Conservation (phyloP, 92 coral and sea anemone species). For the Heteractis magnifica region DNA sequence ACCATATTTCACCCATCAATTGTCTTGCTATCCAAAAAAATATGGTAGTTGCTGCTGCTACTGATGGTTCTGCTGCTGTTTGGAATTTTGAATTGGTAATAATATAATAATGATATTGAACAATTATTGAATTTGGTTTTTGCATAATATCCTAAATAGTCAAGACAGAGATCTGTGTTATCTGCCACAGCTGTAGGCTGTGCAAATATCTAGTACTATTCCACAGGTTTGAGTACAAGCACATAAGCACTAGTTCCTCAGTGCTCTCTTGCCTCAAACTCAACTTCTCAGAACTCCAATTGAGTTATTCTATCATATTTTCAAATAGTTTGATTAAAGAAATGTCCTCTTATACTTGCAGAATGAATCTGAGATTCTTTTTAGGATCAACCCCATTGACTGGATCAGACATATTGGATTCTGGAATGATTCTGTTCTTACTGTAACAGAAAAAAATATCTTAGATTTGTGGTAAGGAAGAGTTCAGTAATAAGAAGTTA, state of each 20-base stretch:
- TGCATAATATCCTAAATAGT: too few relatives aligned
- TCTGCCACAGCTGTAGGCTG: too few relatives aligned
- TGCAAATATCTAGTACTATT: too few relatives aligned
- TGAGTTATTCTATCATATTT: too few relatives aligned
- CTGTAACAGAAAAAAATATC: conserved; percentile 41
- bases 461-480: conserved; percentile 57
- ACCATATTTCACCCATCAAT: conserved; percentile 56
- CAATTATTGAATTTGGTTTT: too few relatives aligned
- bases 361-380: background rate
- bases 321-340: background rate
- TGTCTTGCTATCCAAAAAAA: conserved; percentile 65
- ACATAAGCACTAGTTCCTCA: too few relatives aligned
- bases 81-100: conserved; percentile 65
- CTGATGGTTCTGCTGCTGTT: conserved; percentile 52
- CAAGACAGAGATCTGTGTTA: too few relatives aligned
- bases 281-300: background rate
- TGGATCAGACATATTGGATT: conserved; percentile 62
- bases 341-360: background rate
- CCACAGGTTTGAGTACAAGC: too few relatives aligned
- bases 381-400: conserved; percentile 20
- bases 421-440: conserved; percentile 53
- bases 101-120: background rate
- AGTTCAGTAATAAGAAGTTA: too few relatives aligned
- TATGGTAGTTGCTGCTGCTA: conserved; percentile 63
- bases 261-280: background rate